These are phyloP conservation scores for Leguminivora glycinivorella DNA, from an alignment of 1,140 invertebrate species.

Conservation along the genomic window DNA sequence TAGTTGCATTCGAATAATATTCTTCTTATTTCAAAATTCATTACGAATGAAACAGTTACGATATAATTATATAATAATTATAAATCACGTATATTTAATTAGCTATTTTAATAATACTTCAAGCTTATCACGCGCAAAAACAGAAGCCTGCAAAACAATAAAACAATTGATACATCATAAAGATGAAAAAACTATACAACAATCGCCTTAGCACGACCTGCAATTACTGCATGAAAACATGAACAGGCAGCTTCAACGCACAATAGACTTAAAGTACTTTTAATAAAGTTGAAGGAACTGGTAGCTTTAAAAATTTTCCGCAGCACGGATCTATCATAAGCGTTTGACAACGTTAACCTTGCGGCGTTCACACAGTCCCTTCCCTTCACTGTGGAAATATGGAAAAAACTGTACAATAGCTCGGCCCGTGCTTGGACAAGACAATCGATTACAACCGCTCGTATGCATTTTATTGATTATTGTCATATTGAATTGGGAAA, in stretches of 20 bases:
- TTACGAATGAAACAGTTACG: too few species aligned
- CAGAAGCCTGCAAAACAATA: constrained; percentile 22
- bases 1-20: background rate
- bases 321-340: constrained; percentile 56
- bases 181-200: constrained; percentile 47
- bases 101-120: background rate
- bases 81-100: background rate
- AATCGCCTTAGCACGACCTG: constrained; percentile 32
- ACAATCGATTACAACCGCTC: constrained; percentile 70
- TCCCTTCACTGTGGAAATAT: constrained; percentile 74
- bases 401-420: constrained; percentile 71
- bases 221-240: constrained; percentile 12
- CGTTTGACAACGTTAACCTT: constrained; percentile 71
- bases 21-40: too few species aligned
- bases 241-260: background rate
- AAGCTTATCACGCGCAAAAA: background rate
- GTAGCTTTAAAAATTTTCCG: constrained; percentile 36
- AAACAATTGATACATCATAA: constrained; percentile 41
- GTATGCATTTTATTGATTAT: constrained; percentile 73
- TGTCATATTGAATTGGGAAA: constrained; percentile 70
- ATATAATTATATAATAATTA: background rate
- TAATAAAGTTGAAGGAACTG: background rate
- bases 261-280: background rate
- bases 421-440: constrained; percentile 62
- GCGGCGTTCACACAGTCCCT: constrained; percentile 72